phyloP scores from a whole-genome alignment of 1,140 invertebrate genomes.

The Riptortus pedestris region DNA sequence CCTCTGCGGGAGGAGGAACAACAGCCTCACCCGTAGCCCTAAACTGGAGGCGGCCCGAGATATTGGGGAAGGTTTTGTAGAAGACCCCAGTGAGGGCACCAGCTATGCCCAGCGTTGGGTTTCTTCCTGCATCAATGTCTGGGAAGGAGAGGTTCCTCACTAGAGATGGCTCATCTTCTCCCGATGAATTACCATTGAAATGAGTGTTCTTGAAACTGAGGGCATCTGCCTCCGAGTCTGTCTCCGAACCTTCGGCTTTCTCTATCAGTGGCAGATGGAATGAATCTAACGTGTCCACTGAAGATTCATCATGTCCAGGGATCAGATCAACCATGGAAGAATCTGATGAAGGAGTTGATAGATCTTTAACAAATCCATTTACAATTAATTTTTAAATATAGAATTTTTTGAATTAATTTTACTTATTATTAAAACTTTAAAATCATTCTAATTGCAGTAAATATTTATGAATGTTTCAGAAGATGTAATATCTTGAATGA shows the following conservation, averaged over 20 bases:
- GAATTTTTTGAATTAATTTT: no score
- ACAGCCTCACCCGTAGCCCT: not conserved
- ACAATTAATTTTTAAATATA: not conserved
- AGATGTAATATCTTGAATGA: no score
- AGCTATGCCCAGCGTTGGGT: not conserved
- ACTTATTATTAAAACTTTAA: no score
- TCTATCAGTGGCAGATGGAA: not conserved
- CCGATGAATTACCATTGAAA: slow-evolving; percentile 19
- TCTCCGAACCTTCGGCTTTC: not conserved
- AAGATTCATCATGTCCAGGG: slow-evolving; percentile 22
- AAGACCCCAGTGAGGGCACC: slow-evolving; percentile 4
- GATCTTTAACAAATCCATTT: slow-evolving; percentile 19
- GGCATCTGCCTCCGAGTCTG: slow-evolving; percentile 13
- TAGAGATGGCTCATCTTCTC: slow-evolving; percentile 13
- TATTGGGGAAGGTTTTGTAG: slow-evolving; percentile 19
- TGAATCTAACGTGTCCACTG: slow-evolving; percentile 17
- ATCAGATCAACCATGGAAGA: slow-evolving; percentile 22
- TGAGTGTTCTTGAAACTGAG: slow-evolving; percentile 20
- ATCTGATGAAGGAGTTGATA: slow-evolving; percentile 21
- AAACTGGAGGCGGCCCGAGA: slow-evolving; percentile 9
- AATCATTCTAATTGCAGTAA: no score
- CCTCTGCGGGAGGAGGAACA: not conserved
- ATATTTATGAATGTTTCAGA: not conserved
- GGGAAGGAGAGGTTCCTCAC: slow-evolving; percentile 22
- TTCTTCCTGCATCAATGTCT: not conserved